Evolutionary conservation across 1,140 invertebrate species (phyloP), one percentile per base, ranked within the genome.

Genomic region (Plodia interpunctella): DNA sequence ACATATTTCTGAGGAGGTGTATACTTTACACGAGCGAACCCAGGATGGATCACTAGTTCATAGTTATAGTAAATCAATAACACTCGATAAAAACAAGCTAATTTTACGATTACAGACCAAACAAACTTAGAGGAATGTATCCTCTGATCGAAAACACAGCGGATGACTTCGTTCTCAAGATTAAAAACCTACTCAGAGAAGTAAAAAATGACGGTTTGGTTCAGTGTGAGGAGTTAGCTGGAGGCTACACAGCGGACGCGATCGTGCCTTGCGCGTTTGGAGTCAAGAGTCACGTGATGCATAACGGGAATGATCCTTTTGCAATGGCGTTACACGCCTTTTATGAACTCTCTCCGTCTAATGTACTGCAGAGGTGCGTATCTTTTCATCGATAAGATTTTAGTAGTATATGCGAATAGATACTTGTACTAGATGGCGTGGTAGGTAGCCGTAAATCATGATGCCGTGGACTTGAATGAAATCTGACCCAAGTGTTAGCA

Each of bases 231-330:
- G 73, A 80, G 49, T 54, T 87, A 0, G 71, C 85, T 0, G 86
- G 84, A 2, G 83, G 86, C 11, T 88, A 82, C 25, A 88, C 84
- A 0, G 83, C 86, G 0, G 86, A 88, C 58, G 86, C 84, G 0
- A 88, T 88, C 60, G 86, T 88, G 11, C 84, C 84, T 0, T 88
- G 86, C 57, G 87, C 87, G 8, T 89, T 89, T 62, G 84, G 86
- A 5, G 54, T 89, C 13, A 87, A 87, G 55, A 87, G 87, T 57
- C 65, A 72, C 9, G 84, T 87, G 0, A 89, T 89, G 84, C 76
- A 85, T 17, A 78, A 85, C 21, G 60, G 76, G 0, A 65, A 80
- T 0, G 83, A 87, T 55, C 84, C 84, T 0, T 87, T 89, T 56
- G 84, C 84, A 5, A 80, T 85, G 9, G 86, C 86, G 0, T 28